phyloP scores from a whole-genome alignment of 1,140 invertebrate species.

The Aphaenogaster ashmeadi region DNA sequence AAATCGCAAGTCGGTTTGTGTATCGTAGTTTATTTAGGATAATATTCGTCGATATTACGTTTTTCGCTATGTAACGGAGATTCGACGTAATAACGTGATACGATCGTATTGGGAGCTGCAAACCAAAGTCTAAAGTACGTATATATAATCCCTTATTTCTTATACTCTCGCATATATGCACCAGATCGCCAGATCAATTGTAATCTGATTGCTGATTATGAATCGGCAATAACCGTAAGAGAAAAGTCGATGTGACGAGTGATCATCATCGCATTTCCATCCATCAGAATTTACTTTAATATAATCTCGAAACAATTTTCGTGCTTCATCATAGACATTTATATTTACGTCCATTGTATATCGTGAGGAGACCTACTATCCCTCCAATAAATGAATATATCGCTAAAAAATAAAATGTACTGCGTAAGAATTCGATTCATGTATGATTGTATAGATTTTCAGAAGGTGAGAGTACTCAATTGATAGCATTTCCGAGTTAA shows the following conservation, averaged over 20 bases:
- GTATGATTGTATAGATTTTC: not conserved
- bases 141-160: slow-evolving; percentile 23
- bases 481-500: slow-evolving; percentile 79
- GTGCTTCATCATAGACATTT: slow-evolving; percentile 14
- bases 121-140: not conserved
- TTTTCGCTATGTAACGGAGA: slow-evolving; percentile 1
- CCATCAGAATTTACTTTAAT: slow-evolving; percentile 53
- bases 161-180: not conserved
- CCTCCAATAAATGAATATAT: slow-evolving; percentile 50
- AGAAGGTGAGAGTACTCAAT: slow-evolving; percentile 10
- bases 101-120: not conserved
- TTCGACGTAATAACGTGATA: slow-evolving; percentile 9
- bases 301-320: slow-evolving; percentile 17
- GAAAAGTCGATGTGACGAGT: slow-evolving; percentile 28
- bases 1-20: not conserved
- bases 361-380: not conserved
- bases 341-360: slow-evolving; percentile 42
- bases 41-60: slow-evolving; percentile 33
- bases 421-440: not conserved
- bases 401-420: slow-evolving; percentile 14
- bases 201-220: slow-evolving; percentile 8
- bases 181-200: not conserved
- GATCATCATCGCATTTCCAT: slow-evolving; percentile 60
- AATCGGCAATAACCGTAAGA: slow-evolving; percentile 27
- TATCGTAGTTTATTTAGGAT: slow-evolving; percentile 27